Evolutionary conservation across 2,113 vertebrate genomes (phyloP).

Genomic region (Eptesicus fuscus): DNA sequence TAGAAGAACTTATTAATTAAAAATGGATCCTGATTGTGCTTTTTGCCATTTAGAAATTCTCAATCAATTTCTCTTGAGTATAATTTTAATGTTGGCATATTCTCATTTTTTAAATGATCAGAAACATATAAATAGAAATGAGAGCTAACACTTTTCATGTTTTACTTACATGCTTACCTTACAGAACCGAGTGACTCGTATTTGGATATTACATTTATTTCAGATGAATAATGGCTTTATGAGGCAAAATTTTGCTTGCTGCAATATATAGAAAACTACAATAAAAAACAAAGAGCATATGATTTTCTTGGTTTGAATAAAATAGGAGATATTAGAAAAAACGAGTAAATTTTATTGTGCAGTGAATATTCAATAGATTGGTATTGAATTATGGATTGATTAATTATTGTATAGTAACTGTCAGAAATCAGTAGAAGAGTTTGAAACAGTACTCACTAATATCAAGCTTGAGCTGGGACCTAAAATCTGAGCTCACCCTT

Average conservation of each 20-base stretch:
- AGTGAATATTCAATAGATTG: neutral
- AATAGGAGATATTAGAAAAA: neutral
- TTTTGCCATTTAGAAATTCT: conserved; percentile 40
- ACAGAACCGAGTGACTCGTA: conserved; percentile 34
- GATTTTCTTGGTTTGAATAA: neutral
- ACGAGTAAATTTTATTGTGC: neutral
- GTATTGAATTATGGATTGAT: neutral
- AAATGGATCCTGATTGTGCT: neutral
- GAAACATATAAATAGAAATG: conserved; percentile 29
- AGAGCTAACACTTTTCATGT: conserved; percentile 2
- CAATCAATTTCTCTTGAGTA: neutral
- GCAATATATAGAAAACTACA: neutral
- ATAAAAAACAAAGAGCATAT: neutral
- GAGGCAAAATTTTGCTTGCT: neutral
- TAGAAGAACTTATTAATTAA: conserved; percentile 22
- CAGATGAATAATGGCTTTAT: neutral
- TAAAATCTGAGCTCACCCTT: neutral
- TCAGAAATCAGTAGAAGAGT: neutral
- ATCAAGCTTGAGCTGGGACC: neutral
- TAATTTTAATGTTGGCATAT: conserved; percentile 33
- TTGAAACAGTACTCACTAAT: neutral
- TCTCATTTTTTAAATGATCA: conserved; percentile 16
- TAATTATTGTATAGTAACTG: neutral
- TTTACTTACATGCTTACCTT: conserved; percentile 28
- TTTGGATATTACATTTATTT: conserved; percentile 28